Evolutionary conservation across 1,140 invertebrate species (phyloP), one percentile per base, ranked within the genome.

Genomic region (Delia radicum): DNA sequence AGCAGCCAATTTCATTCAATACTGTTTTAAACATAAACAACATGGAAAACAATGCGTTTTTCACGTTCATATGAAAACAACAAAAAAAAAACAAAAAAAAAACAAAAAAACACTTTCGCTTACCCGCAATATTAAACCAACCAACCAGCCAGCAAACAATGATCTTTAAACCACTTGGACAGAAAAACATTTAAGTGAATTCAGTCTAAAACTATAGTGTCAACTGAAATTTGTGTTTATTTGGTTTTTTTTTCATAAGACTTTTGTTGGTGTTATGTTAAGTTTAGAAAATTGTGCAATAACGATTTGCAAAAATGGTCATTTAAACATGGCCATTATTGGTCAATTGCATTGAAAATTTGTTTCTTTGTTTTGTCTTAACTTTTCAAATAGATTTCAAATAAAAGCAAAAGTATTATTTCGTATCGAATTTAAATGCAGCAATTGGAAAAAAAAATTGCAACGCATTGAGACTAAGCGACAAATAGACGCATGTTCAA

Each of bases 321-420:
- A 77, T 77, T 77, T 24, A 37, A 77, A 77, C 63, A 77, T 74
- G 48, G 42, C 73, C 73, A 77, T 77, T 77, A 77, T 69, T 77
- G 63, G 75, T 24, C 28, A 55, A 76, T 62, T 72, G 29, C 15
- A 67, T 67, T 67, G 63, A n/a, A 31, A 55, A 21, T 55, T 55
- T 55, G 18, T n/a, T 55, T 55, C 48, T 21, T 21, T 55, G 48
- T 55, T 55, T 67, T 67, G 63, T 67, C 8, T 65, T 3, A 65
- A 65, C 1, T 21, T 55, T 55, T 24, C 8, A 8, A 7, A 55
- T 8, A n/a, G n/a, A 42, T 42, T 42, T 42, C n/a, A 42, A 42
- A 42, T 42, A 42, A 42, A 42, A 42, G 37, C 37, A 42, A 42
- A 42, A 42, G 37, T 42, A 15, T 42, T 42, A 5, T 42, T 42